Conservation (phyloP, 1,140 invertebrate genomes). For the Drosophila tsacasi region DNA sequence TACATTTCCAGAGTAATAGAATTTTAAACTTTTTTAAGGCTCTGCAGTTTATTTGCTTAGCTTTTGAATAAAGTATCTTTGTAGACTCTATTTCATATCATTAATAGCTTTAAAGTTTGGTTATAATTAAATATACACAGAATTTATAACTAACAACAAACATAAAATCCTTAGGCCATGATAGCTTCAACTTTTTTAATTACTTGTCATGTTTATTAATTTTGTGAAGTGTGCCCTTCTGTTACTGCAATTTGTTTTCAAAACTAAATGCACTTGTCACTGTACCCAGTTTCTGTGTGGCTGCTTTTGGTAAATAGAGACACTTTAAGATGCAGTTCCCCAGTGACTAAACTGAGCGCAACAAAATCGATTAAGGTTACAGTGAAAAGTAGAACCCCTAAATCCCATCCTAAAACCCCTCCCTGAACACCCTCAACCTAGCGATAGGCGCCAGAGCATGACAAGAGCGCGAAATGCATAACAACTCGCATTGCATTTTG, state of each 20-base stretch:
- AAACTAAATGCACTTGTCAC: slow-evolving; percentile 2
- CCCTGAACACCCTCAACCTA: not conserved
- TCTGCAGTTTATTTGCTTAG: not conserved
- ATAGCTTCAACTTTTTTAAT: not conserved
- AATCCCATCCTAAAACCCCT: not conserved
- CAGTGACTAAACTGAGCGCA: slow-evolving; percentile 13
- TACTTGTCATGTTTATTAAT: not conserved
- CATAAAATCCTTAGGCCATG: no score
- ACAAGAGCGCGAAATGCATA: slow-evolving; percentile 51
- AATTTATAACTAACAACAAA: no score
- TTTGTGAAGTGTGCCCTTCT: not conserved
- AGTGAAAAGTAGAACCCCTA: not conserved
- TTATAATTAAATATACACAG: not conserved
- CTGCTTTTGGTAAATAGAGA: slow-evolving; percentile 9
- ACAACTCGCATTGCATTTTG: slow-evolving; percentile 44
- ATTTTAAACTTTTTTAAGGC: not conserved
- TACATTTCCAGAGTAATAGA: not conserved
- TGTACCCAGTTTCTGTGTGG: slow-evolving; percentile 6
- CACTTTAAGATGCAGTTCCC: slow-evolving; percentile 2
- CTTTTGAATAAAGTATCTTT: not conserved
- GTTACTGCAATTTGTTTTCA: slow-evolving; percentile 6
- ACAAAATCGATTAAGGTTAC: slow-evolving; percentile 30
- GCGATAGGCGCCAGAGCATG: slow-evolving; percentile 45
- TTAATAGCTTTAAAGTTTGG: not conserved
- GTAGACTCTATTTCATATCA: no score